Evolutionary conservation across 2,113 vertebrate species (phyloP).

Genomic region (Panurus biarmicus): DNA sequence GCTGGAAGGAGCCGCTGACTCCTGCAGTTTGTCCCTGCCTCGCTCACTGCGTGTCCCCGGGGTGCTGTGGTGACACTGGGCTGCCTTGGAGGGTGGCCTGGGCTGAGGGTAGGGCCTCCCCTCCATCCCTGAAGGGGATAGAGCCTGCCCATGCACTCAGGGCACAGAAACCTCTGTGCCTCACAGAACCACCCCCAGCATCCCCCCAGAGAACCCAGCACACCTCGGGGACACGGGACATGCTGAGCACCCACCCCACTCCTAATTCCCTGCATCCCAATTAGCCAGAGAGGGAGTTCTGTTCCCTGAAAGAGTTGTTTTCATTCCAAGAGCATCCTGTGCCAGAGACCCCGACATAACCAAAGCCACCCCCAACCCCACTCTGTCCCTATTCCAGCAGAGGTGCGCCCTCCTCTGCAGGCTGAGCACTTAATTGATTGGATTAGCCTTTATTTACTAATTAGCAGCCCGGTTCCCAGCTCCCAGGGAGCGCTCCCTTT

Average conservation of each 20-base stretch:
- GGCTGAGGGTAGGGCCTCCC: background rate
- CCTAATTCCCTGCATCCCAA: background rate
- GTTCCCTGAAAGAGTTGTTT: accelerated
- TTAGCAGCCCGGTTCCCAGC: background rate
- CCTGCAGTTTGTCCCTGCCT: background rate
- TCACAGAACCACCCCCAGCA: background rate
- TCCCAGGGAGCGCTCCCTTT: background rate
- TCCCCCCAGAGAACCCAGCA: background rate
- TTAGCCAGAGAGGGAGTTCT: background rate
- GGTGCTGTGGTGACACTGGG: background rate
- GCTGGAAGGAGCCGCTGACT: accelerated
- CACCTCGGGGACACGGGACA: accelerated
- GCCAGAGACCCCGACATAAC: background rate
- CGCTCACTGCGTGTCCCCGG: accelerated
- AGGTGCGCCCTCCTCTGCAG: background rate
- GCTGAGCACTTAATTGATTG: background rate
- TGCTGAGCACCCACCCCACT: background rate
- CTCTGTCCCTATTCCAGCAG: accelerated
- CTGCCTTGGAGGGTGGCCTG: background rate
- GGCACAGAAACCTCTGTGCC: background rate
- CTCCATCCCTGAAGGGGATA: background rate
- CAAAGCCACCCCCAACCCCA: accelerated
- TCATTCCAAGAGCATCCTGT: background rate
- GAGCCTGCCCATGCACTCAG: accelerated
- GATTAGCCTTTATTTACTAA: constrained; percentile 3